These are phyloP conservation scores for Gallinago paraguaiae DNA, from an alignment of 2,113 vertebrate species.

Conservation along the genomic window DNA sequence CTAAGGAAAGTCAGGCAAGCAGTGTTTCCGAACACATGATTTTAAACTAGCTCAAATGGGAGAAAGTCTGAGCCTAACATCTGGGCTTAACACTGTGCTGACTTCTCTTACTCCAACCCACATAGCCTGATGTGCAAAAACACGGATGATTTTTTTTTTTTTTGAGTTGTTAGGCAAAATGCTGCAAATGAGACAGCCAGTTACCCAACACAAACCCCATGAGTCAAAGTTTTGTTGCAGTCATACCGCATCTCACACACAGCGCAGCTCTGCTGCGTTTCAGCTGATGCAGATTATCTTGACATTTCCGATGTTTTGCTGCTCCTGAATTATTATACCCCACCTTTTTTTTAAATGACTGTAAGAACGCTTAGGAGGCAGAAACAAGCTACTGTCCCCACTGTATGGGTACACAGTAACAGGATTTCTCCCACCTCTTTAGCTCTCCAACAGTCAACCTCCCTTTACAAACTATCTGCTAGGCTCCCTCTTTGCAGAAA, in stretches of 20 bases:
- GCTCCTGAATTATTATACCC: not conserved
- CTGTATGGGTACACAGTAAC: accelerated
- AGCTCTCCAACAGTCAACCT: not conserved
- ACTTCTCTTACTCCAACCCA: not conserved
- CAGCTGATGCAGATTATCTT: not conserved
- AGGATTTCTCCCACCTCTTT: not conserved
- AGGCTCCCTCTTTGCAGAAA: not conserved
- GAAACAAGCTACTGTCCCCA: not conserved
- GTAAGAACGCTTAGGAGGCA: not conserved
- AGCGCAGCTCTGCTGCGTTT: not conserved
- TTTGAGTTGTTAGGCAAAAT: not conserved
- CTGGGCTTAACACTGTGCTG: not conserved
- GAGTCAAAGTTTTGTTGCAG: not conserved
- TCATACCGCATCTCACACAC: accelerated
- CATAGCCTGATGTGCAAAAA: not conserved
- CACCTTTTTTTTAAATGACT: not conserved
- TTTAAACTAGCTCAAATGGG: not conserved
- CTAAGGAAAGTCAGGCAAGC: not conserved
- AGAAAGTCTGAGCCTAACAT: not conserved
- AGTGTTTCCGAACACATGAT: not conserved
- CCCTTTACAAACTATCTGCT: not conserved
- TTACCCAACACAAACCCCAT: not conserved
- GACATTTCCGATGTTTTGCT: not conserved
- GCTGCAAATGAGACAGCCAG: not conserved
- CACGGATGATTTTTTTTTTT: not conserved